phyloP scores from a whole-genome alignment of 2,113 vertebrate genomes.

The Neofelis nebulosa region DNA sequence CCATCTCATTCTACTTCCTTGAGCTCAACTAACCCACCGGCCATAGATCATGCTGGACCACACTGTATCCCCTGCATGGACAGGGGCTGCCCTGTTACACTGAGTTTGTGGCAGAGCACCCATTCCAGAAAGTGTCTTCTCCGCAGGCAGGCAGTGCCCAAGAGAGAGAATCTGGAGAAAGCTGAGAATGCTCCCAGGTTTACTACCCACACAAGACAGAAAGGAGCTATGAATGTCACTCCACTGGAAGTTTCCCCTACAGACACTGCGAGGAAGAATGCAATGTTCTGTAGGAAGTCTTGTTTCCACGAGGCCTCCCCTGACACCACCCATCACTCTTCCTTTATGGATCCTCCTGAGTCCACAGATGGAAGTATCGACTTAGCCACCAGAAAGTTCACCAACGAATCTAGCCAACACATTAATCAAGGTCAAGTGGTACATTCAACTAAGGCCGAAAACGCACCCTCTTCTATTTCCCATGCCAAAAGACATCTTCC shows the following conservation, averaged over 20 bases:
- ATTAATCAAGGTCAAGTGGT: not conserved
- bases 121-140: not conserved
- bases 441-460: constrained; percentile 24
- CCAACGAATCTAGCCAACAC: not conserved
- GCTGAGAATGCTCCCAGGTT: not conserved
- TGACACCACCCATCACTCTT: not conserved
- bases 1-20: not conserved
- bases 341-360: not conserved
- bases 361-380: not conserved
- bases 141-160: not conserved
- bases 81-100: not conserved
- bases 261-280: not conserved
- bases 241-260: not conserved
- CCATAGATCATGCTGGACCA: not conserved
- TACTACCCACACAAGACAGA: not conserved
- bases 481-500: not conserved
- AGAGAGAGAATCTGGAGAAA: not conserved
- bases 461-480: not conserved
- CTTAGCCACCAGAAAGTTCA: not conserved
- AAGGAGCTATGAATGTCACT: not conserved
- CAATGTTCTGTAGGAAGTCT: not conserved
- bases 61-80: fast-evolving
- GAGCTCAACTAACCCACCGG: not conserved
- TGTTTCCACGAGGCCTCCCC: not conserved
- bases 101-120: not conserved